These are phyloP conservation scores for Phytoseiulus persimilis DNA, from an alignment of 2,888 invertebrate species.

Conservation along the genomic window DNA sequence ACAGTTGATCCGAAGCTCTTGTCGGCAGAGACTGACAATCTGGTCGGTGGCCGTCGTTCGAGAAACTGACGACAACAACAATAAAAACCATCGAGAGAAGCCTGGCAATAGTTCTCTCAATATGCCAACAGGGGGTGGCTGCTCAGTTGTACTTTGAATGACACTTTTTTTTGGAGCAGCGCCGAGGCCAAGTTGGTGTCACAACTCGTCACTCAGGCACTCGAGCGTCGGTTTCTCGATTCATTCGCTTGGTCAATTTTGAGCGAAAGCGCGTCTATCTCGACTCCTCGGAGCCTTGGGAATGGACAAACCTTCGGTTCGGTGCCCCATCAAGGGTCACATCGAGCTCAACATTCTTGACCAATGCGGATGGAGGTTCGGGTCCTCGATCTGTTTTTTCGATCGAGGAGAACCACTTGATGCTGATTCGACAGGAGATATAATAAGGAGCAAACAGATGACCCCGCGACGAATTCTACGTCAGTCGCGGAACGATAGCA, in stretches of 20 bases:
- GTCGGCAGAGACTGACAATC: too few species aligned
- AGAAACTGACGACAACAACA: neutral
- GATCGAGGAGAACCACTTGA: too few species aligned
- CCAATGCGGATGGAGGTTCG: too few species aligned
- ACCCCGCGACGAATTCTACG: neutral
- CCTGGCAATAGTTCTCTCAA: neutral
- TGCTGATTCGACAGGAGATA: too few species aligned
- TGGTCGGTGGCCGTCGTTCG: too few species aligned
- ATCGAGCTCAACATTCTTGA: too few species aligned
- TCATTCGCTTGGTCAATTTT: neutral
- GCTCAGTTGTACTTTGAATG: neutral
- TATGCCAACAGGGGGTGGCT: neutral
- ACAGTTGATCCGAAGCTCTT: too few species aligned
- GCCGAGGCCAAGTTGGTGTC: neutral
- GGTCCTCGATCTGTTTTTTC: too few species aligned
- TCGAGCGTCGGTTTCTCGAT: neutral
- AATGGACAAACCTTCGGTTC: too few species aligned
- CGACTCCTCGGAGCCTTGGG: too few species aligned
- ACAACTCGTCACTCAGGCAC: neutral
- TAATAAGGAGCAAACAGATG: neutral
- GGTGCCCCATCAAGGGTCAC: too few species aligned
- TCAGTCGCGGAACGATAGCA: neutral
- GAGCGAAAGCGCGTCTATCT: neutral
- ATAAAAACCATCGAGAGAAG: neutral
- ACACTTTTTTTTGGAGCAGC: neutral